phyloP scores from a whole-genome alignment of 2,888 invertebrate species.

The Colostygia pectinataria region DNA sequence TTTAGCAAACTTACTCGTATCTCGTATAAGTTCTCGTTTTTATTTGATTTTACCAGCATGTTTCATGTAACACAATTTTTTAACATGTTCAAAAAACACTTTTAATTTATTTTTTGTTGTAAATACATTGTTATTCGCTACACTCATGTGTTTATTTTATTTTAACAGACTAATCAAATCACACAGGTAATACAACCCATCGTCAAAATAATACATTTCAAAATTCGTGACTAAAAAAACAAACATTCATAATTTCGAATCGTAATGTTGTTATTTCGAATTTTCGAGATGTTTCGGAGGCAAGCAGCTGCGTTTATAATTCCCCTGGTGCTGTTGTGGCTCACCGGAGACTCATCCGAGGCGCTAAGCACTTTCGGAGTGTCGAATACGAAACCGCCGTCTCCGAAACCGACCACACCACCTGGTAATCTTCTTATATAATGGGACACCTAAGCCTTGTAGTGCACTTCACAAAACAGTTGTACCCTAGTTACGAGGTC shows the following conservation, averaged over 20 bases:
- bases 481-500: constrained; percentile 11
- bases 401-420: constrained; percentile 80
- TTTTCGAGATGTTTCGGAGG: constrained; percentile 66
- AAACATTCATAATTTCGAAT: constrained; percentile 11
- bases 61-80: too few species aligned
- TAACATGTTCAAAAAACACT: too few species aligned
- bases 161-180: too few species aligned
- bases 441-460: constrained; percentile 53
- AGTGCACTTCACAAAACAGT: constrained; percentile 29
- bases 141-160: too few species aligned
- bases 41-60: too few species aligned
- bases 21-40: too few species aligned
- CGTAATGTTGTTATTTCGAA: constrained; percentile 29
- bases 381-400: constrained; percentile 83
- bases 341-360: constrained; percentile 77
- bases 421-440: constrained; percentile 80
- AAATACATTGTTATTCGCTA: too few species aligned
- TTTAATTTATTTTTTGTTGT: too few species aligned
- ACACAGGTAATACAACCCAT: too few species aligned
- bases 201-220: too few species aligned
- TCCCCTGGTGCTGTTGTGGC: constrained; percentile 59
- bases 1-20: too few species aligned
- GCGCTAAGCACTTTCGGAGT: constrained; percentile 88
- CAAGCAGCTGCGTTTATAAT: constrained; percentile 61
- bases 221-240: too few species aligned